Percentiles rank a stretch among this genome's conserved stretches.
Conservation (phyloP, 1,140 invertebrate species). For the Temnothorax curvispinosus region DNA sequence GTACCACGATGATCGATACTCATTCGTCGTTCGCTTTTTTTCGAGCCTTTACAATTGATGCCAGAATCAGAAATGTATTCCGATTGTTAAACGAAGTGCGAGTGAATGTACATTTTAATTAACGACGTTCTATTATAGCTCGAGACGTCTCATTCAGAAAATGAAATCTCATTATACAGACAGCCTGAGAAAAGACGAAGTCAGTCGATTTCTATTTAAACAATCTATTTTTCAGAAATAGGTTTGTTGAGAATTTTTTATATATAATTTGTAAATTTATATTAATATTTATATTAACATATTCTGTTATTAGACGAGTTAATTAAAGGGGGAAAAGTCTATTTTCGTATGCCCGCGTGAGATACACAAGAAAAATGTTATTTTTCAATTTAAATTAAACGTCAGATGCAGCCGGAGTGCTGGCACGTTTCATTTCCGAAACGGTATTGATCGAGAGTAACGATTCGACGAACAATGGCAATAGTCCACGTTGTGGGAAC, state of each 20-base stretch:
- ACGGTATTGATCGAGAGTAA: slow-evolving; percentile 4
- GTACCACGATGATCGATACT: slow-evolving; percentile 58
- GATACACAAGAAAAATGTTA: neutral
- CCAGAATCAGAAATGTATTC: neutral
- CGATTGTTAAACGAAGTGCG: neutral
- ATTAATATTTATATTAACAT: neutral
- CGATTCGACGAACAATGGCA: neutral
- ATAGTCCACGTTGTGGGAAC: neutral
- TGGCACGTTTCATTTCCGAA: slow-evolving; percentile 24
- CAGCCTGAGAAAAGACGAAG: neutral
- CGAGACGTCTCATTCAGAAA: neutral
- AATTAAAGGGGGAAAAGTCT: neutral
- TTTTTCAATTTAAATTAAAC: slow-evolving; percentile 50
- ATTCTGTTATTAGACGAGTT: neutral
- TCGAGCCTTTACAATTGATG: slow-evolving; percentile 19
- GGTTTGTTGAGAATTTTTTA: neutral
- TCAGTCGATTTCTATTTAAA: neutral
- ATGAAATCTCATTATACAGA: neutral
- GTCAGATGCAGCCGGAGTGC: slow-evolving; percentile 8
- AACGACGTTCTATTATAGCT: neutral
- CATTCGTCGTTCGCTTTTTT: slow-evolving; percentile 31
- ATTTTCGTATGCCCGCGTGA: neutral
- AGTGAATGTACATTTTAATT: slow-evolving; percentile 36
- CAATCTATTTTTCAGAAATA: neutral
- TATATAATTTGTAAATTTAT: neutral